Base-by-base conservation (phyloP, 2,797 vertebrate species). In the Helarctos malayanus region DNA sequence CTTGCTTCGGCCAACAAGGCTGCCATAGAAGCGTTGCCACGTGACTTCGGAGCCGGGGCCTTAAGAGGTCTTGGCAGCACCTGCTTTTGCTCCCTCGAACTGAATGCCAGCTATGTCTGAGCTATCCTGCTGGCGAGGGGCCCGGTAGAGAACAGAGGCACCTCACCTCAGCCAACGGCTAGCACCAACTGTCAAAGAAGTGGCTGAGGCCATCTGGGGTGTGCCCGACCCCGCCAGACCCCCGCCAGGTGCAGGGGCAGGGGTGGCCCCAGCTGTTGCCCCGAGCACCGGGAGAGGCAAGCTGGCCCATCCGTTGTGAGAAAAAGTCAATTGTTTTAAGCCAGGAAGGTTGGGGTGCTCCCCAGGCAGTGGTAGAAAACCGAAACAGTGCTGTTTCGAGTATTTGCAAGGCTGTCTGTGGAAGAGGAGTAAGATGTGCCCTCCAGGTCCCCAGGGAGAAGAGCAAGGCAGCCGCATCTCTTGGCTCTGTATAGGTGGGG, bases 311-410 rank as follows among this genome's bases (percentile, higher is more conserved):
- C 45, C 35, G 13, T 54, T 14, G 12, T 16, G 47, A 82, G 73
- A n/a, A 61, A 79, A 49, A 87, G 35, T 38, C 81, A 35, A n/a
- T 71, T 18, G 47, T 89, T 81, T 94, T 59, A 88, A 89, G 73
- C 13, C 68, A 79, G 2, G 83, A 47, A 5, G 32, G 93, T 93
- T 91, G 69, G 38, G 38, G 47, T 89, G 73, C 29, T 35, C 84
- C 81, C 81, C 57, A 78, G 78, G 63, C 85, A 52, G 49, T 12
- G 45, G n/a, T 21, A 61, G 68, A 35, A 61, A 85, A 80, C 16
- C 38, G 63, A 87, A 86, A 41, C 47, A 78, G 35, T 25, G 57
- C 52, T 54, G n/a, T 68, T 56, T 89, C 15, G n/a, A 63, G 47
- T 59, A 52, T n/a, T 41, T 81, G 73, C 71, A 93, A 56, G 27